phyloP scores from a whole-genome alignment of 2,888 invertebrate genomes.

The Tholera decimalis region DNA sequence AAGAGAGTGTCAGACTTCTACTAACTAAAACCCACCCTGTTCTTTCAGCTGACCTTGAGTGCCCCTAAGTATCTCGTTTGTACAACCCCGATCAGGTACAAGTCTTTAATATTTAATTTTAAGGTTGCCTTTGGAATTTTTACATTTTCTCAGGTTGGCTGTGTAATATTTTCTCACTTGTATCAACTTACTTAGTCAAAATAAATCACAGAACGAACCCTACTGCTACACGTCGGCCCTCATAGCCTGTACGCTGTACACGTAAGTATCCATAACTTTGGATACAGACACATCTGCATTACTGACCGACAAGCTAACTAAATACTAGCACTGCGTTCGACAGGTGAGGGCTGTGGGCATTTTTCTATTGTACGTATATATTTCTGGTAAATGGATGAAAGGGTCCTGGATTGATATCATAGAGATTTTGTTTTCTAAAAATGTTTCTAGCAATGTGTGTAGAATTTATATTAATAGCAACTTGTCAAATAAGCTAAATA shows the following conservation, averaged over 20 bases:
- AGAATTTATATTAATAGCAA: too few relatives aligned
- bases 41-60: too few relatives aligned
- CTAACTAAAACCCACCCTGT: too few relatives aligned
- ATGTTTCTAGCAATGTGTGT: too few relatives aligned
- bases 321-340: slow-evolving; percentile 45
- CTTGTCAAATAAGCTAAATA: too few relatives aligned
- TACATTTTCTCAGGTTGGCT: too few relatives aligned
- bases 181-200: background rate
- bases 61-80: too few relatives aligned
- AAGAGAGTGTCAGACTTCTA: too few relatives aligned
- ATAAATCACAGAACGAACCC: slow-evolving; percentile 9
- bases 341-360: slow-evolving; percentile 30
- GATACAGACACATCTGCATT: slow-evolving; percentile 28
- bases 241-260: background rate
- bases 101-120: background rate
- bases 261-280: slow-evolving; percentile 9
- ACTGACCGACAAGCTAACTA: slow-evolving; percentile 52
- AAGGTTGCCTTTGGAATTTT: too few relatives aligned
- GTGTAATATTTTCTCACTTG: background rate
- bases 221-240: background rate
- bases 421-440: too few relatives aligned
- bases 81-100: too few relatives aligned
- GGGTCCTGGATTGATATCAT: background rate
- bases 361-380: slow-evolving; percentile 29
- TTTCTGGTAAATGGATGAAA: slow-evolving; percentile 11